These are phyloP conservation scores for Heliconius nattereri DNA, from an alignment of 1,140 invertebrate genomes.

Conservation along the genomic window DNA sequence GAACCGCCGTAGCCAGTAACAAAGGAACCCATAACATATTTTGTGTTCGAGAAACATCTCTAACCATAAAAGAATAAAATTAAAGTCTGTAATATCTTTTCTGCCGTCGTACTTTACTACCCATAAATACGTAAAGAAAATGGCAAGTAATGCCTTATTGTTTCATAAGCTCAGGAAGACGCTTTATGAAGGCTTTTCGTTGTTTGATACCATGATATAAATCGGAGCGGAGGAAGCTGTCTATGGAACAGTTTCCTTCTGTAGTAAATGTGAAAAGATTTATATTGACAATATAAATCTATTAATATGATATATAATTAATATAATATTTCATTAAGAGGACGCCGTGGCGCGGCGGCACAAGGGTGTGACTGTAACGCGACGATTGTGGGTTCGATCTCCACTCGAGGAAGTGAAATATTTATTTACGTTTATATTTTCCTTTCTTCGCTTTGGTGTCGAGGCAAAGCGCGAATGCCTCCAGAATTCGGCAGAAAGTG, in stretches of 20 bases:
- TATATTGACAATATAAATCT: not conserved
- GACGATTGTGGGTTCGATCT: too few species aligned
- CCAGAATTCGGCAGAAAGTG: too few species aligned
- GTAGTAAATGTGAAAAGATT: not conserved
- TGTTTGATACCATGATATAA: slow-evolving; percentile 51
- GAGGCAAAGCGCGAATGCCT: too few species aligned
- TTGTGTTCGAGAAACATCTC: slow-evolving; percentile 14
- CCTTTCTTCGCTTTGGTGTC: too few species aligned
- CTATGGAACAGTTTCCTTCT: not conserved
- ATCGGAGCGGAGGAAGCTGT: slow-evolving; percentile 42
- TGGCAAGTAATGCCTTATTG: slow-evolving; percentile 47
- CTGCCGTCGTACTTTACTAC: slow-evolving; percentile 7
- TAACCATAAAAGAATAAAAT: slow-evolving; percentile 14
- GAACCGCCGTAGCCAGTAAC: not conserved
- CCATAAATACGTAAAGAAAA: slow-evolving; percentile 40
- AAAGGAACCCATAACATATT: not conserved
- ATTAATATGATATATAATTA: not conserved
- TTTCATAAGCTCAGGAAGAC: slow-evolving; percentile 43
- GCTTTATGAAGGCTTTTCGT: slow-evolving; percentile 46
- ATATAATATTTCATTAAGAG: not conserved
- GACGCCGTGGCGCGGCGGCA: too few species aligned
- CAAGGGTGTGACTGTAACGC: too few species aligned
- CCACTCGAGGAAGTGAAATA: too few species aligned
- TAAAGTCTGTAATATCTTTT: slow-evolving; percentile 16
- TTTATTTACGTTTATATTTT: too few species aligned